Conservation (phyloP, 2,113 vertebrate species). For the Sula dactylatra region DNA sequence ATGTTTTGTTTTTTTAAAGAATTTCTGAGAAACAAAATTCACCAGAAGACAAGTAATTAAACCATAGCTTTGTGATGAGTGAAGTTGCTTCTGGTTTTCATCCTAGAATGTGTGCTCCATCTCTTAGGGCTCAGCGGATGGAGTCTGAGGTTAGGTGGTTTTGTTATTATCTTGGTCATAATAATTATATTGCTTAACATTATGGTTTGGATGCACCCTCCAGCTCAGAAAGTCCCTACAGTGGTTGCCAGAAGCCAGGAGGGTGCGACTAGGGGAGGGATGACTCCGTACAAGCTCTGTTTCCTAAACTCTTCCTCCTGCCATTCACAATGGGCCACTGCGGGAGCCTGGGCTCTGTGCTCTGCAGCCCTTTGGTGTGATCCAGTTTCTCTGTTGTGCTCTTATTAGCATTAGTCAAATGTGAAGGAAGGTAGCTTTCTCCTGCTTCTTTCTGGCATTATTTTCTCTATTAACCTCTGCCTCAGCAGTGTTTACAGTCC, state of each 20-base stretch:
- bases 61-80: conserved; percentile 46
- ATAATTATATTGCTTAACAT: conserved; percentile 50
- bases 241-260: conserved; percentile 14
- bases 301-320: conserved; percentile 3
- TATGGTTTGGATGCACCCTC: conserved; percentile 27
- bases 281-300: neutral
- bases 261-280: neutral
- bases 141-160: conserved; percentile 57
- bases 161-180: conserved; percentile 37
- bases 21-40: conserved; percentile 63
- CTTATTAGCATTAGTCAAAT: neutral
- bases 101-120: conserved; percentile 56
- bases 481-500: neutral
- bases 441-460: neutral
- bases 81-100: conserved; percentile 51
- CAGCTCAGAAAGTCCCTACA: conserved; percentile 44
- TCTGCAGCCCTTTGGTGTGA: neutral
- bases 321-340: neutral
- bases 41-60: conserved; percentile 42
- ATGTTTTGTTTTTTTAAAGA: conserved; percentile 68
- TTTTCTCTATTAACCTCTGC: neutral
- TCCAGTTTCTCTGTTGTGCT: neutral
- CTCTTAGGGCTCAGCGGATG: conserved; percentile 30
- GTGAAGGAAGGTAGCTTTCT: neutral
- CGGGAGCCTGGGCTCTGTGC: neutral